Base-by-base conservation (phyloP, 2,888 invertebrate species). In the Flexamia atlantica region DNA sequence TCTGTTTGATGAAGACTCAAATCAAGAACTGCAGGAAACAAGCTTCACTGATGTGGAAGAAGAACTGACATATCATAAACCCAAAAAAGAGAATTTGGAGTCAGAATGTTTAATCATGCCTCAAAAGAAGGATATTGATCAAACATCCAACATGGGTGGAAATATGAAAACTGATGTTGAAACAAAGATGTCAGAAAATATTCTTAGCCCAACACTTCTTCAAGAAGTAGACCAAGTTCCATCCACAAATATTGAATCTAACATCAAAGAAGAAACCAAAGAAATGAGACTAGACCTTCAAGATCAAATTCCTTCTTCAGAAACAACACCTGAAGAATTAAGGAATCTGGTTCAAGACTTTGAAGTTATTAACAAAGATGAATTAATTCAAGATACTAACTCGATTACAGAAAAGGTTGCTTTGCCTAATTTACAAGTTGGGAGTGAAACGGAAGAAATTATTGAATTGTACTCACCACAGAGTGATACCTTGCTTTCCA, bases 281-380 rank as follows among this genome's bases (percentile, higher is more conserved):
- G 64, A 81, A 42, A 60, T 81, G 81, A 81, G 14, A 7, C 25
- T 81, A 25, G 68, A 81, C 1, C 32, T 81, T 40, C 42, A 82
- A 23, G 46, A 20, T 32, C 72, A 82, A 10, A 72, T 30, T 57
- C 12, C 57, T 4, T n/a, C 20, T 57, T 20, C 53, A 32, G 14
- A 32, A 5, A 57, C n/a, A 28, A 57, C 57, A 32, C 36, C 79
- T 14, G 79, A 79, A 17, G 57, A 79, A 3, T 32, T 79, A 4
- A 57, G n/a, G 25, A 79, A 57, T 23, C 10, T 79, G 9, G 46
- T 70, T 70, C n/a, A 46, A 40, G 46, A 42, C 50, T 82, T 72
- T 72, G 72, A 72, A 50, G 82, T 82, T 72, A 50, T 50, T 9
- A 53, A 72, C 57, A 72, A 82, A 36, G 72, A 82, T 70, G 68